Base-by-base conservation (phyloP, 2,113 vertebrate species). In the Euleptes europaea region DNA sequence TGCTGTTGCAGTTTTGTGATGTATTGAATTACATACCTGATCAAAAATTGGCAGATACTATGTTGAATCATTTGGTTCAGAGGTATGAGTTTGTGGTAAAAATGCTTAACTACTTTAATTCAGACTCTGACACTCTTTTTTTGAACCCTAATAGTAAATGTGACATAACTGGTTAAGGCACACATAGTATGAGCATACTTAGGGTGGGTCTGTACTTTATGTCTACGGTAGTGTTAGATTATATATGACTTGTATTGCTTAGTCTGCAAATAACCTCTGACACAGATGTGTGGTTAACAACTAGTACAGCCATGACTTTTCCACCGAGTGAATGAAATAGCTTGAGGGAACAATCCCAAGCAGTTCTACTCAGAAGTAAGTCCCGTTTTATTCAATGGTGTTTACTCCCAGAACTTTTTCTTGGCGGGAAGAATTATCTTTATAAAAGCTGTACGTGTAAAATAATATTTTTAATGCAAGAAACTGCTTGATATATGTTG, bases 61-160 rank as follows among this genome's bases (percentile, higher is more conserved):
- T 44, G n/a, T 44, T 7, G 80, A 90, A 91, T 33, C 0, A 42
- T 77, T 72, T 83, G 13, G 28, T 28, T 78, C 31, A 17, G 35
- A 81, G 8, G 83, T 54, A 23, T 49, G n/a, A 65, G 8, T 72
- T 83, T 83, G 47, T 75, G 23, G 11, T 82, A 15, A 73, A 92
- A 90, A 74, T 2, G 44, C 11, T 1, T 12, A 51, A 5, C 0
- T 49, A 9, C 76, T 87, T 10, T 15, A 66, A 82, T 73, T 78
- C 82, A 83, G 44, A 33, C 66, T 83, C 19, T 89, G 78, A n/a
- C 7, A 3, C 1, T 19, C 0, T 0, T 5, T n/a, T 15, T 26
- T 9, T 19, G 26, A 15, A 49, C 23, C 51, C 11, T 10, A 49
- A 17, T 15, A 1, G 26, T 65, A 1, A 7, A 63, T 49, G 71